Base-by-base conservation (phyloP, 2,797 vertebrate species). In the Perodicticus potto region DNA sequence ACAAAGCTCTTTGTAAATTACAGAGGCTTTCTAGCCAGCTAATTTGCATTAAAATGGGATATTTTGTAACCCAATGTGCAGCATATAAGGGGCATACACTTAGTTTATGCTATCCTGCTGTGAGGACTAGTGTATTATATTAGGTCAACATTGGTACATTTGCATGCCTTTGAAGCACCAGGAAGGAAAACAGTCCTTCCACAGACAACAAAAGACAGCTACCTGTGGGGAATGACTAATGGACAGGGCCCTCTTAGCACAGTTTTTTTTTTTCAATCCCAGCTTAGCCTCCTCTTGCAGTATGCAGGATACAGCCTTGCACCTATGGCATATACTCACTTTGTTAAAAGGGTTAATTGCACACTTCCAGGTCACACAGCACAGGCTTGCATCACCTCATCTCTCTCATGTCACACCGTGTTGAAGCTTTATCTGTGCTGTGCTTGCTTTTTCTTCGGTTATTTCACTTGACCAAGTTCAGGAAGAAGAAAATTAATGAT, bases 401-500 rank as follows among this genome's bases (percentile, higher is more conserved):
- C 61, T 86, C 12, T 40, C 25, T 88, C 55, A 25, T 27, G 27
- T 83, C 5, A 19, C 32, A 3, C 72, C 85, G 80, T 65, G 19
- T 86, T 89, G 82, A 95, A 65, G 32, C 49, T 86, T 72, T 84
- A 61, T 63, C 37, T 95, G 5, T 67, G 55, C 72, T 94, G 43
- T 69, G 34, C 43, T 91, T 73, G 34, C 43, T 91, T 69, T 87
- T 74, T 84, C 65, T 25, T 93, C 57, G 37, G 53, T 91, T 80
- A 86, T 55, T 83, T 93, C 49, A 86, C 61, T 95, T 94, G 70
- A 86, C 57, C 78, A 43, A 77, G 55, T 92, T 55, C 22, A 55
- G 53, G 88, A 70, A 82, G 69, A 94, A 89, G 53, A 72, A 96
- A 94, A 95, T 95, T 69, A 83, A 83, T 81, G 45, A 55, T 34